Conservation (phyloP, 1,140 invertebrate genomes). For the Drosophila neocordata region DNA sequence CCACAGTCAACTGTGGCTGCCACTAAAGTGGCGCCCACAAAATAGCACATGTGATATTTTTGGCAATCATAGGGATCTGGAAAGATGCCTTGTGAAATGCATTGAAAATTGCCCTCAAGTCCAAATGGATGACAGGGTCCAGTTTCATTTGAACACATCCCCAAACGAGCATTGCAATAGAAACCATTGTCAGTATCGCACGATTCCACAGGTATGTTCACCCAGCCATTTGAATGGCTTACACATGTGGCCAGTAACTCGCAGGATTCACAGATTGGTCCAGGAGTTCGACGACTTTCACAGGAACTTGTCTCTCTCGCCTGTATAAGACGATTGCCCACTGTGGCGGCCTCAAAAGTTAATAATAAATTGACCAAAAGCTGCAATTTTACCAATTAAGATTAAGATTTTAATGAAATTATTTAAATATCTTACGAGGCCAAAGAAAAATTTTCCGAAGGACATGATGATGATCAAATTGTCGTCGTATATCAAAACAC, state of each 20-base stretch:
- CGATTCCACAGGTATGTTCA: constrained; percentile 77
- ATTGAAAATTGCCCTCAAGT: constrained; percentile 75
- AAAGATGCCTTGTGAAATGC: constrained; percentile 81
- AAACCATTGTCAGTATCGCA: constrained; percentile 75
- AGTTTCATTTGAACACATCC: constrained; percentile 69
- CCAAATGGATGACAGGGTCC: constrained; percentile 80
- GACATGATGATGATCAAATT: constrained; percentile 42
- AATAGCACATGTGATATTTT: constrained; percentile 82
- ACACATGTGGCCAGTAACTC: constrained; percentile 77
- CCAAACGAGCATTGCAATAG: constrained; percentile 71
- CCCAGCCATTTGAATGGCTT: constrained; percentile 73
- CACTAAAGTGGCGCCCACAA: constrained; percentile 65
- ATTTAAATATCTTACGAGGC: constrained; percentile 38
- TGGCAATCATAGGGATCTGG: constrained; percentile 82
- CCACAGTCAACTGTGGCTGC: constrained; percentile 74
- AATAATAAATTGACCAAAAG: constrained; percentile 43
- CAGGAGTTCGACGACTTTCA: constrained; percentile 62
- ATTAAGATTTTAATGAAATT: background rate
- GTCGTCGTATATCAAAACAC: constrained; percentile 3
- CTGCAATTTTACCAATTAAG: constrained; percentile 7
- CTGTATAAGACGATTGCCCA: constrained; percentile 55
- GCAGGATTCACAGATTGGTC: constrained; percentile 79
- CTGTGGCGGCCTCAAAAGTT: constrained; percentile 26
- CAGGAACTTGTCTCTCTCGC: constrained; percentile 71
- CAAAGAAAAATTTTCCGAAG: constrained; percentile 32